Conservation (phyloP, 2,888 invertebrate species). For the Drosophila antonietae region DNA sequence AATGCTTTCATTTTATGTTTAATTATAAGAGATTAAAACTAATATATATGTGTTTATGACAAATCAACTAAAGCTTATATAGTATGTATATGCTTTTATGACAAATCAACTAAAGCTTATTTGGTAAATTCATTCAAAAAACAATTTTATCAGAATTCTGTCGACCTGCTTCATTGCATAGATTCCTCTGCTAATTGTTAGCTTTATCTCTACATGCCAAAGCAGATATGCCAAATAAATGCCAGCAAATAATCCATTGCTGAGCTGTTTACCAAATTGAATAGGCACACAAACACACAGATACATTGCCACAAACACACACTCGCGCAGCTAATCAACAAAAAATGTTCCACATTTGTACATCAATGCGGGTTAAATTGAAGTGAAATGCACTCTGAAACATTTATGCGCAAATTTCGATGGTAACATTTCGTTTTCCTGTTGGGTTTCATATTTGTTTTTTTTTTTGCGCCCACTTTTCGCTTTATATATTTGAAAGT, state of each 20-base stretch:
- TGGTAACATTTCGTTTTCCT: slow-evolving; percentile 29
- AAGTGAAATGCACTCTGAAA: slow-evolving; percentile 23
- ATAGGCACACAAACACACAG: neutral
- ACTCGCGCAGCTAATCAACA: slow-evolving; percentile 30
- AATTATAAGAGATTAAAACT: neutral
- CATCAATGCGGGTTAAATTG: slow-evolving; percentile 20
- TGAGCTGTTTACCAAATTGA: slow-evolving; percentile 13
- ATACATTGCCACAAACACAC: neutral
- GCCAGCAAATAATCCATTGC: slow-evolving; percentile 20
- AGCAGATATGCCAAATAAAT: neutral
- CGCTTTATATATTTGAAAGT: slow-evolving; percentile 32
- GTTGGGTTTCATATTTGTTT: neutral
- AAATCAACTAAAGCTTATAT: neutral
- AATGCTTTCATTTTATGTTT: neutral
- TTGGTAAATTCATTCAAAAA: neutral
- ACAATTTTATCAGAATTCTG: neutral
- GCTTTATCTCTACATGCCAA: neutral
- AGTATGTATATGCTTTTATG: too few species aligned
- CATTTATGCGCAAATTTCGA: slow-evolving; percentile 35
- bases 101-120: neutral
- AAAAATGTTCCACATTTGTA: slow-evolving; percentile 27
- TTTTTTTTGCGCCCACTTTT: slow-evolving; percentile 1
- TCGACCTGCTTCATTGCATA: neutral
- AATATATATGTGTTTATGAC: neutral
- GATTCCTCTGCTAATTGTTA: neutral